phyloP scores from a whole-genome alignment of 1,140 invertebrate genomes.

The Papilio glaucus region DNA sequence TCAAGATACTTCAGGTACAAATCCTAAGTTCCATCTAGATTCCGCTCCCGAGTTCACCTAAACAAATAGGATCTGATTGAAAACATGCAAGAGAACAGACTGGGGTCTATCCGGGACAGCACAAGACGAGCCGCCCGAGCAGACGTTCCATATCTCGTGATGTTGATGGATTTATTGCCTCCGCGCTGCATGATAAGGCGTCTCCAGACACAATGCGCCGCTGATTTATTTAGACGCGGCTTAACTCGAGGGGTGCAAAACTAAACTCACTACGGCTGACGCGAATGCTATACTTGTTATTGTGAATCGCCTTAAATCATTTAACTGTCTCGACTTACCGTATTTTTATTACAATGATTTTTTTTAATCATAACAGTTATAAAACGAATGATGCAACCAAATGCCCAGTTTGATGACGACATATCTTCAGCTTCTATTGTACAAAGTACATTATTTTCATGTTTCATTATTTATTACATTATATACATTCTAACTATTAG shows the following conservation, averaged over 20 bases:
- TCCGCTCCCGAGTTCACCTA: background rate
- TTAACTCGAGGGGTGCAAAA: conserved; percentile 33
- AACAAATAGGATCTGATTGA: conserved; percentile 9
- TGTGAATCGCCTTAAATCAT: background rate
- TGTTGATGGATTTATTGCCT: conserved; percentile 38
- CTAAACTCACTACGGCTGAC: background rate
- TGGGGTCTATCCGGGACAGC: background rate
- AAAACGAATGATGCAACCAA: too few relatives aligned
- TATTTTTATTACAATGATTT: background rate
- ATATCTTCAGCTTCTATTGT: too few relatives aligned
- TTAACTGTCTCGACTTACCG: background rate
- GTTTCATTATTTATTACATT: too few relatives aligned
- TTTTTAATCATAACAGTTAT: too few relatives aligned
- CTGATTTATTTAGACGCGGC: conserved; percentile 34
- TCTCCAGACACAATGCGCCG: conserved; percentile 25
- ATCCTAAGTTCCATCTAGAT: conserved; percentile 1
- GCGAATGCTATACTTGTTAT: background rate
- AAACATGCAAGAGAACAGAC: conserved; percentile 12
- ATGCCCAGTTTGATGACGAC: too few relatives aligned
- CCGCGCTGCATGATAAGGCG: conserved; percentile 27
- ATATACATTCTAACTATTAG: too few relatives aligned
- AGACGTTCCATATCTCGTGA: conserved; percentile 34
- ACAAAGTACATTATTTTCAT: too few relatives aligned
- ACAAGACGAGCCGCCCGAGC: background rate
- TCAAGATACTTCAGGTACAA: background rate